Evolutionary conservation across 1,140 invertebrate genomes (phyloP).

Genomic region (Nebria ingens): DNA sequence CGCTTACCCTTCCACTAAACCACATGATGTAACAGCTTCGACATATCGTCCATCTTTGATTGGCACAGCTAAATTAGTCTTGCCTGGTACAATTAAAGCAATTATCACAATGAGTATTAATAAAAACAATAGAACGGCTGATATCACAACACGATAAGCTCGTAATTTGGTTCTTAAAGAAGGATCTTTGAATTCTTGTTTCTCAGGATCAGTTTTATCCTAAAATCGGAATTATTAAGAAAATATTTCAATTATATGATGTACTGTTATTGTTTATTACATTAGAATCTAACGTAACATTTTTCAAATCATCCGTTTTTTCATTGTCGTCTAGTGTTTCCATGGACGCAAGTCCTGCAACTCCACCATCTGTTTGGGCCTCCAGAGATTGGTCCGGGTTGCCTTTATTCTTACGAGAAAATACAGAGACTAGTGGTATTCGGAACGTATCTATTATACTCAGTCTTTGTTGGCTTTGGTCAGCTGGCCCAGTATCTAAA

Average conservation of each 20-base stretch:
- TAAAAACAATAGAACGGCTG: conserved; percentile 43
- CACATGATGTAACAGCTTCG: conserved; percentile 63
- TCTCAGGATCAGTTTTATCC: conserved; percentile 25
- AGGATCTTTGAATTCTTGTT: conserved; percentile 27
- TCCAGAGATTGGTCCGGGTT: conserved; percentile 28
- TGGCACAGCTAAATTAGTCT: conserved; percentile 34
- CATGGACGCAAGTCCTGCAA: conserved; percentile 62
- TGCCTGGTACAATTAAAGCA: conserved; percentile 45
- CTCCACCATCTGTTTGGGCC: conserved; percentile 32
- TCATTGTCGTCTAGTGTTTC: conserved; percentile 61
- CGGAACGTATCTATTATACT: conserved; percentile 50
- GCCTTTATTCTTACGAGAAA: conserved; percentile 35
- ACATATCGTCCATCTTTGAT: conserved; percentile 59
- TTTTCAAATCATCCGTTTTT: conserved; percentile 55
- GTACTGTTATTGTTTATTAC: conserved; percentile 27
- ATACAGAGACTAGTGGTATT: conserved; percentile 51
- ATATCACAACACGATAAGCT: conserved; percentile 27
- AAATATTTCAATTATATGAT: not conserved
- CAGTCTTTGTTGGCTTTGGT: conserved; percentile 29
- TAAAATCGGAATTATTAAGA: too few species aligned
- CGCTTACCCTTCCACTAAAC: conserved; percentile 62
- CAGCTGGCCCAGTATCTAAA: conserved; percentile 21
- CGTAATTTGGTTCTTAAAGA: conserved; percentile 21
- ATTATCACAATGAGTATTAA: conserved; percentile 54
- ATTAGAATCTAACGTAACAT: conserved; percentile 46